Conservation (phyloP, 2,797 vertebrate species). For the Dipus sagitta region DNA sequence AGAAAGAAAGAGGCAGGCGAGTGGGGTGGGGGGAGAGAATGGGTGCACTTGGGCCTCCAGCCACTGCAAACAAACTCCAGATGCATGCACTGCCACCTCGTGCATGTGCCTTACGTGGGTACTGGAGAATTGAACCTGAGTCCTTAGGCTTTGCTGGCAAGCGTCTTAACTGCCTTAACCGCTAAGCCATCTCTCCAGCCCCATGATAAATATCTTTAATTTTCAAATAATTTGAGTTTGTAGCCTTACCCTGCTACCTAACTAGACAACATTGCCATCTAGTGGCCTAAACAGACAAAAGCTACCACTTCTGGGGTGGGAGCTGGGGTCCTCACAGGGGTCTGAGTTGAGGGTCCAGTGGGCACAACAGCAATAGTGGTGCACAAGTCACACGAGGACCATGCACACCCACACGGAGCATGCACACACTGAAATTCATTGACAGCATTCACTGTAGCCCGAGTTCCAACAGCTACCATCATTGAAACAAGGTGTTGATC, state of each 20-base stretch:
- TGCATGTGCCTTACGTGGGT: too few species aligned
- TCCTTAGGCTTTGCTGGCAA: too few species aligned
- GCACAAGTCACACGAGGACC: background rate
- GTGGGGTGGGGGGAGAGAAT: too few species aligned
- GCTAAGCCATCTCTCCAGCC: too few species aligned
- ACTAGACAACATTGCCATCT: slow-evolving; percentile 72
- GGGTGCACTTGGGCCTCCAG: too few species aligned
- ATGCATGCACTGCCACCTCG: too few species aligned
- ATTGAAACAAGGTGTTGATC: background rate
- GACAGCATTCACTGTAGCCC: background rate
- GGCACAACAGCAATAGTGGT: background rate
- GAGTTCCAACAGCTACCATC: background rate
- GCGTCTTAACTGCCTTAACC: too few species aligned
- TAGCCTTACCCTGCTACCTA: slow-evolving; percentile 28
- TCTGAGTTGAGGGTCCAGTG: background rate
- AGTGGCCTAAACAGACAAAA: slow-evolving; percentile 54
- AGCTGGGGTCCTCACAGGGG: background rate
- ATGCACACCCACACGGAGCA: background rate
- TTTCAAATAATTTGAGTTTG: background rate
- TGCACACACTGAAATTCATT: background rate
- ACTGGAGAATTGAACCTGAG: too few species aligned
- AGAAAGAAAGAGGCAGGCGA: too few species aligned
- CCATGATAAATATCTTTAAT: background rate
- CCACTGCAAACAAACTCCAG: too few species aligned
- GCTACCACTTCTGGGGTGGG: slow-evolving; percentile 21